Base-by-base conservation (phyloP, 2,888 invertebrate species). In the Calameuta pallipes region DNA sequence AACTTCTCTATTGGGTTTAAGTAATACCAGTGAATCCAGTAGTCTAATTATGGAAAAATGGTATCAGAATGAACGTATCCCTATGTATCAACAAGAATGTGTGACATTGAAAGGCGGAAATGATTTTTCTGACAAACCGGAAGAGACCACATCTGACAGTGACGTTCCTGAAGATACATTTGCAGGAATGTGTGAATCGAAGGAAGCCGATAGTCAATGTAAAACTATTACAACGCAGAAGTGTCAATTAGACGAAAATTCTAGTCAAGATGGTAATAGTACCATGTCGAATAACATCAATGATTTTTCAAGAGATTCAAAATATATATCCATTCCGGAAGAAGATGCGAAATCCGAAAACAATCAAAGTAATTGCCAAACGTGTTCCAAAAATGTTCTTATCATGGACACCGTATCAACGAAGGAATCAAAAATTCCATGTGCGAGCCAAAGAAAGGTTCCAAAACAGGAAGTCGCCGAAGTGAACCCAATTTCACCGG, bases 401-500 rank as follows among this genome's bases (percentile, higher is more conserved):
- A 56, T 56, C 56, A 9, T 6, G 56, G 23, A 56, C 23, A 56
- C 56, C 9, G 56, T 56, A 9, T 56, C 56, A 56, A 56, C 23
- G 9, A 56, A 15, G 0, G 56, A 23, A 6, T 56, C 23, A 23
- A 56, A 9, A 56, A 23, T 23, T 23, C 23, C 56, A 56, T 23
- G 23, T 56, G 9, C 9, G 2, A 23, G 56, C 56, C 56, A 56
- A 56, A 56, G 56, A 23, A 9, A 23, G 1, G 23, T 6, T 56
- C 23, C 56, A 56, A 23, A 56, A 56, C 56, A 56, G 12, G 81
- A 81, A 9, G 75, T 69, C 13, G 30, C 74, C 3, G 84, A 83
- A 36, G 74, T 74, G 4, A 86, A 85, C 74, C 37, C 81, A 11
- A 78, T 75, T 30, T 84, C 86, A 15, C 82, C 85, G 30, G 87